These are phyloP conservation scores for Cossypha heuglini DNA, from an alignment of 2,797 vertebrate species.

Conservation along the genomic window DNA sequence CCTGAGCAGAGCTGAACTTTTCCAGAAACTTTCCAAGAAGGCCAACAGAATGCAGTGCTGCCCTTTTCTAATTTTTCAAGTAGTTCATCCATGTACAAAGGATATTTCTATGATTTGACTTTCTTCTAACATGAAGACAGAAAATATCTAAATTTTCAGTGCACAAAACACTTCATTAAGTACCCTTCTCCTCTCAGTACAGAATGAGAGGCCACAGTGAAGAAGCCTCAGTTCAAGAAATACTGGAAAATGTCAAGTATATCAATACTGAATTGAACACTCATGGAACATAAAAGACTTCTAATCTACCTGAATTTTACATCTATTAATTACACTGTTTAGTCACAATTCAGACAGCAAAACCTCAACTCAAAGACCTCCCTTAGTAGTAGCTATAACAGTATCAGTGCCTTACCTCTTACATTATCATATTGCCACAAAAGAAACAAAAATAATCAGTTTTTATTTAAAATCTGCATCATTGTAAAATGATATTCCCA, in stretches of 20 bases:
- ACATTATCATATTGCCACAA: neutral
- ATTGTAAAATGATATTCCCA: neutral
- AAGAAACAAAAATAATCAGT: neutral
- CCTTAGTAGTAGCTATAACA: neutral
- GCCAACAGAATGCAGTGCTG: neutral
- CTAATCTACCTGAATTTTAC: neutral
- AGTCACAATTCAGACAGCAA: neutral
- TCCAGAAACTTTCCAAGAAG: neutral
- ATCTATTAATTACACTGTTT: neutral
- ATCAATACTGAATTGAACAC: neutral
- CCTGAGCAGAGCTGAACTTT: neutral
- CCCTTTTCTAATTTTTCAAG: neutral
- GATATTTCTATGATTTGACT: neutral
- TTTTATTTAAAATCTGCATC: neutral
- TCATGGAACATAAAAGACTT: neutral
- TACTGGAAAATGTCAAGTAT: neutral
- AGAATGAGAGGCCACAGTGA: neutral
- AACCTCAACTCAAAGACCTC: neutral
- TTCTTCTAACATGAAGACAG: neutral
- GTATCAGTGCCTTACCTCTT: neutral
- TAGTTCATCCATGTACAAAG: neutral
- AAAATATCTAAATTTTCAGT: neutral
- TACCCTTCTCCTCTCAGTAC: neutral
- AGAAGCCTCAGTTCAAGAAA: neutral
- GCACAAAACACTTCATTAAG: neutral